Evolutionary conservation across 64 coral and sea anemone species (phyloP), one percentile per base, ranked within the genome.

Genomic region (Cladopsammia gracilis): DNA sequence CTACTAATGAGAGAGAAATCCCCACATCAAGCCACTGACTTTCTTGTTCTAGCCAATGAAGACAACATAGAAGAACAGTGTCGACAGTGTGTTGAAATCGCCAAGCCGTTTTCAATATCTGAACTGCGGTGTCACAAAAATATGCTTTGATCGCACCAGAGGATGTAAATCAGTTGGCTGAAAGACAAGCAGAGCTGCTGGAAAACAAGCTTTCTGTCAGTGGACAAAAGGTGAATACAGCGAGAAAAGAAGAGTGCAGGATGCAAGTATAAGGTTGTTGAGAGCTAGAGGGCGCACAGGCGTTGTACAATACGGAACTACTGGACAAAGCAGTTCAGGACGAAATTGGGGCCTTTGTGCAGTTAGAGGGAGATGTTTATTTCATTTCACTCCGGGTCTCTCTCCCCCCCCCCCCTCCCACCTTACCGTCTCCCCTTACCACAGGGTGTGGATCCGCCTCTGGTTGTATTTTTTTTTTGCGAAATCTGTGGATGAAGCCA

Each of bases 71-170:
- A 83, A 15, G 79, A 83, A 4, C 78, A 93, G 0, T 45, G 77
- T 24, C 64, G 54, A 15, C 95, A 96, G 79, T 93, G 90, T 84
- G 73, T 96, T 47, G 95, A 96, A 72, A 89, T 76, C 58, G 95
- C 85, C 3, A 96, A 96, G 69, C 82, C 86, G 47, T 87, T 93
- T 14, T 93, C 91, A n/a, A 83, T 93, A 62, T 11, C 67, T 44
- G 91, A 93, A 52, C 71, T 93, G 6, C 65, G 91, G 20, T 73
- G 84, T 22, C 91, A 93, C 76, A 93, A 58, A 93, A 93, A 45
- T 93, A 93, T 68, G 47, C 71, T 11, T 50, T 82, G 83, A 67
- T 93, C 34, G 91, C 83, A 48, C 81, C 80, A 65, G 91, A 79
- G n/a, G 45, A 86, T 54, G 91, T 82, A 7, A 64, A 60, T 10